phyloP scores from a whole-genome alignment of 2,888 invertebrate species.

The Celastrina argiolus region DNA sequence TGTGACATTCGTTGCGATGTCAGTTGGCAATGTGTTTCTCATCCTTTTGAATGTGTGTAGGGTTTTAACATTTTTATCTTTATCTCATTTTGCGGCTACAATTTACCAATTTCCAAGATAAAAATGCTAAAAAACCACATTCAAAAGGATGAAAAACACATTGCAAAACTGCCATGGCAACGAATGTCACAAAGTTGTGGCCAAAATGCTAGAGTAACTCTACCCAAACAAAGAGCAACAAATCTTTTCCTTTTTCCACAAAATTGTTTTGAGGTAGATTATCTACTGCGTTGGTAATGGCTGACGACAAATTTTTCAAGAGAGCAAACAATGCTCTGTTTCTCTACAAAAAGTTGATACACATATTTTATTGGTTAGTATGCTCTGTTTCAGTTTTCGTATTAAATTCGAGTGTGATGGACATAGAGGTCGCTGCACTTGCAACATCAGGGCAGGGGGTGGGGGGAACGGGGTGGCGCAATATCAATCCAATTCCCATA shows the following conservation, averaged over 20 bases:
- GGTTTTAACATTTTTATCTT: too few relatives aligned
- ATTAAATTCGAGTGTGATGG: background rate
- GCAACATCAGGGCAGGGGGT: too few relatives aligned
- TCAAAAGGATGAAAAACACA: too few relatives aligned
- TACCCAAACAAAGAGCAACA: background rate
- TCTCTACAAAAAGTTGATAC: background rate
- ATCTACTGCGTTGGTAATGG: background rate
- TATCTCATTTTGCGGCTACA: too few relatives aligned
- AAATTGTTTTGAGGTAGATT: background rate
- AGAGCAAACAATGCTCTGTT: background rate
- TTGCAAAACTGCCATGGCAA: too few relatives aligned
- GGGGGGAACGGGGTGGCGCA: background rate
- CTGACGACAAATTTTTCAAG: background rate
- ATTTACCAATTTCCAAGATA: too few relatives aligned
- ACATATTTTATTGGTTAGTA: background rate
- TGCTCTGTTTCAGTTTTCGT: background rate
- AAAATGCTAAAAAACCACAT: too few relatives aligned
- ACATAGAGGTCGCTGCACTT: background rate
- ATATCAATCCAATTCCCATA: background rate
- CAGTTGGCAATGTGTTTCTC: background rate
- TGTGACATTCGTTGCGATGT: background rate
- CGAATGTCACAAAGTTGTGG: too few relatives aligned
- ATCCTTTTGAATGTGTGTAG: background rate
- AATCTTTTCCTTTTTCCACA: background rate
- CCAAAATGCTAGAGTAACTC: too few relatives aligned